A percentile compares a stretch with the other conserved stretches of the same genome.
These are phyloP conservation scores for Eciton burchellii DNA, from an alignment of 1,140 invertebrate species.

Conservation along the genomic window DNA sequence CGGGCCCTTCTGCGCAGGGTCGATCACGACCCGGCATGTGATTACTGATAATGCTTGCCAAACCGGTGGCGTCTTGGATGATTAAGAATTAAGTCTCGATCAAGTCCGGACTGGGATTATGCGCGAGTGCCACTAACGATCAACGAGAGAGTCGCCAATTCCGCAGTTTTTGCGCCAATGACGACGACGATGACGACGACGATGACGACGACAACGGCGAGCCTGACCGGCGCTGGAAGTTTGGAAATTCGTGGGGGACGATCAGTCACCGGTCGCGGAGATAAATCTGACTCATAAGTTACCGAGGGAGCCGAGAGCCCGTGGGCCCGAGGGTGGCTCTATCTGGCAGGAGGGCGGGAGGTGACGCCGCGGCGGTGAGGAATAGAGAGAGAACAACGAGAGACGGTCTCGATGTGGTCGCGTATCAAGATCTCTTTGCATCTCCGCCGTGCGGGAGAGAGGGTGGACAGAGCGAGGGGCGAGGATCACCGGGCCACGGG, in stretches of 20 bases:
- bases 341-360: constrained; percentile 43
- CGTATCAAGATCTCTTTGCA: constrained; percentile 85
- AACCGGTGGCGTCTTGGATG: not conserved
- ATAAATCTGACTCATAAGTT: constrained; percentile 85
- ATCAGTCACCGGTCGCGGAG: constrained; percentile 82
- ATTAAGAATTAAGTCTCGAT: constrained; percentile 13
- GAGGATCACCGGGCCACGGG: constrained; percentile 60
- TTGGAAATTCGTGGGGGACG: constrained; percentile 78
- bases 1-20: no score
- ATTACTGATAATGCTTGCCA: no score
- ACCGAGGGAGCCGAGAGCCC: constrained; percentile 66
- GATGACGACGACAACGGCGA: constrained; percentile 28
- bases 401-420: constrained; percentile 74
- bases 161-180: constrained; percentile 32
- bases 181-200: constrained; percentile 54
- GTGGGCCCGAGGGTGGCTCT: constrained; percentile 67
- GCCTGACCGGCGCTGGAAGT: constrained; percentile 69
- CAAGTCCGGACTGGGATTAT: no score
- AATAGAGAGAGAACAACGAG: constrained; percentile 56
- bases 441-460: constrained; percentile 79
- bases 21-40: no score
- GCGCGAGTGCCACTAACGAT: not conserved
- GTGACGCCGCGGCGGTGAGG: constrained; percentile 52
- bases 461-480: constrained; percentile 53
- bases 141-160: no score